Evolutionary conservation across 2,888 invertebrate species (phyloP).

Genomic region (Shargacucullia verbasci): DNA sequence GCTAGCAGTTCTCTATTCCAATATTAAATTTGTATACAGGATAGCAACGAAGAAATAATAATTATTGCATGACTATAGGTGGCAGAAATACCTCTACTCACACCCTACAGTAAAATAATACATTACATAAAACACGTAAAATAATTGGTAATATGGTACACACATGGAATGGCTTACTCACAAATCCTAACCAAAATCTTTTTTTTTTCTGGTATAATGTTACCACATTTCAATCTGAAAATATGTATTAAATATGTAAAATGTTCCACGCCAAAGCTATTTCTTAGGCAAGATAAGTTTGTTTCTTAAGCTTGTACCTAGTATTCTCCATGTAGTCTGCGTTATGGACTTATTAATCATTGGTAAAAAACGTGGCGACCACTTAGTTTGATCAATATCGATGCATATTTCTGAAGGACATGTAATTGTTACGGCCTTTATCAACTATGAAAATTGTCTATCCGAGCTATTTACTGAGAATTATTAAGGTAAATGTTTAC

Average conservation of each 20-base stretch:
- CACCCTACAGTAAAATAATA: not conserved
- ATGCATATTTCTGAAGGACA: conserved; percentile 47
- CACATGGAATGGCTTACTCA: conserved; percentile 19
- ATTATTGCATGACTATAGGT: conserved; percentile 33
- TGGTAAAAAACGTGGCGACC: conserved; percentile 13
- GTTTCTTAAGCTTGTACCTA: conserved; percentile 9
- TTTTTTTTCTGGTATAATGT: conserved; percentile 1
- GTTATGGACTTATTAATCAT: conserved; percentile 18
- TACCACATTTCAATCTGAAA: not conserved
- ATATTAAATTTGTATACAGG: conserved; percentile 6
- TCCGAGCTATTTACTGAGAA: conserved; percentile 54
- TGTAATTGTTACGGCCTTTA: conserved; percentile 46
- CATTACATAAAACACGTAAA: too few species aligned
- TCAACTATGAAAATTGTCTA: conserved; percentile 48
- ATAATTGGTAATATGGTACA: conserved; percentile 7
- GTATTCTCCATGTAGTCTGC: conserved; percentile 16
- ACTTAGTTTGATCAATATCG: conserved; percentile 31
- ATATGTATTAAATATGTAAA: not conserved
- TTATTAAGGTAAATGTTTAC: conserved; percentile 57
- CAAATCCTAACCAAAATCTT: conserved; percentile 5
- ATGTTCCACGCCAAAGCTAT: not conserved
- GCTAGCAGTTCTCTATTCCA: conserved; percentile 4
- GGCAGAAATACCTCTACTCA: conserved; percentile 22
- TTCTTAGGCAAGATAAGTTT: conserved; percentile 3
- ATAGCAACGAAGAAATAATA: conserved; percentile 7